Percentiles rank a stretch among this genome's conserved stretches.
These are phyloP conservation scores for Girardinus metallicus DNA, from an alignment of 2,797 vertebrate genomes.

Conservation along the genomic window DNA sequence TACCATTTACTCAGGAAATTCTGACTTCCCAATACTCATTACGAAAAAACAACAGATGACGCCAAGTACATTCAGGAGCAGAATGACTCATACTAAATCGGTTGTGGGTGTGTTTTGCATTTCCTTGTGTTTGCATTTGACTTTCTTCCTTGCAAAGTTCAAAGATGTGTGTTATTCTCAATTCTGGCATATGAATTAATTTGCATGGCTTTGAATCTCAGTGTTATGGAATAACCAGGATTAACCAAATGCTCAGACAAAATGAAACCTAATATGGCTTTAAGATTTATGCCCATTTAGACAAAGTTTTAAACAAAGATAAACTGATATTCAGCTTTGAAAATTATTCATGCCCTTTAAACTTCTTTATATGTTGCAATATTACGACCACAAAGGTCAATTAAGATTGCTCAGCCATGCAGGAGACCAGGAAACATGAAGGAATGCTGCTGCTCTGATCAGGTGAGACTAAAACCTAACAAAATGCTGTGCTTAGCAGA, in stretches of 20 bases:
- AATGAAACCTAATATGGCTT: background rate
- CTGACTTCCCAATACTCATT: background rate
- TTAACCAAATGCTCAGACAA: background rate
- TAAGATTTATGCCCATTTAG: background rate
- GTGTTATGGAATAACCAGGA: background rate
- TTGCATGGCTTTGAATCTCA: background rate
- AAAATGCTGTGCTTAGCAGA: background rate
- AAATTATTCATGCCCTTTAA: background rate
- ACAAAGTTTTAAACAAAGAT: background rate
- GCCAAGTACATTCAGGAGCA: background rate
- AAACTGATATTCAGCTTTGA: background rate
- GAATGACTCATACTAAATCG: background rate
- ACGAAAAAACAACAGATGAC: background rate
- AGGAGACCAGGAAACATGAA: background rate
- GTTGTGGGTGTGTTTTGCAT: conserved; percentile 5
- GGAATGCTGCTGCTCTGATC: background rate
- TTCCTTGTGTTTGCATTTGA: background rate
- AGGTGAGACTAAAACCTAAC: background rate
- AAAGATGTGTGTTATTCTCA: background rate
- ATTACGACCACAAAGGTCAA: background rate
- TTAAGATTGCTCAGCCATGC: background rate
- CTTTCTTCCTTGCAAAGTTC: background rate
- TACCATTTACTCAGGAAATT: background rate
- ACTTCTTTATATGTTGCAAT: background rate
- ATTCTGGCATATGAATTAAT: background rate